Evolutionary conservation across 2,797 vertebrate species (phyloP).

Genomic region (Pyrocephalus nanus): DNA sequence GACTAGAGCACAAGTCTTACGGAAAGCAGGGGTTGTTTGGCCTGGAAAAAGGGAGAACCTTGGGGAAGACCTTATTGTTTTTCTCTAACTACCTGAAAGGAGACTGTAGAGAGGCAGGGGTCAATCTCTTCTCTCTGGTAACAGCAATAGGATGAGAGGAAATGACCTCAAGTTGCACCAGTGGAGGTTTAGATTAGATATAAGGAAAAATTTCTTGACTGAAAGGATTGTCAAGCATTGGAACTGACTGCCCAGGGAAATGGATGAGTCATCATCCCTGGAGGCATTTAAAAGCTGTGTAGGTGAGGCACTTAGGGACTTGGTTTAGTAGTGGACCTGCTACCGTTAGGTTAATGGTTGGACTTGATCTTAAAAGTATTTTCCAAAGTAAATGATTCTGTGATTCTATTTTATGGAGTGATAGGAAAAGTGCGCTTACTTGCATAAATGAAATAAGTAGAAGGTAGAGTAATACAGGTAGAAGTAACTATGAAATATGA

Average conservation of each 20-base stretch:
- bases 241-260: not conserved
- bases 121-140: not conserved
- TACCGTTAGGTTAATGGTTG: not conserved
- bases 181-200: not conserved
- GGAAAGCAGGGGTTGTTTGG: not conserved
- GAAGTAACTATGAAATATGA: not conserved
- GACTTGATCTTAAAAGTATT: not conserved
- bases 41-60: not conserved
- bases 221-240: not conserved
- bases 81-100: not conserved
- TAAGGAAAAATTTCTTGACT: not conserved
- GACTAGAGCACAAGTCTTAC: not conserved
- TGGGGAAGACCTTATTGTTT: not conserved
- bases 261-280: not conserved
- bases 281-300: not conserved
- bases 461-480: not conserved
- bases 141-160: not conserved
- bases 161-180: not conserved
- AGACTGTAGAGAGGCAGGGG: rapidly evolving
- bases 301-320: not conserved
- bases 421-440: not conserved
- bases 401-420: not conserved
- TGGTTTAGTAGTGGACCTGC: not conserved
- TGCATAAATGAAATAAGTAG: not conserved
- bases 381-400: not conserved